phyloP scores from a whole-genome alignment of 1,140 invertebrate genomes.

The Drosophila seguyi region DNA sequence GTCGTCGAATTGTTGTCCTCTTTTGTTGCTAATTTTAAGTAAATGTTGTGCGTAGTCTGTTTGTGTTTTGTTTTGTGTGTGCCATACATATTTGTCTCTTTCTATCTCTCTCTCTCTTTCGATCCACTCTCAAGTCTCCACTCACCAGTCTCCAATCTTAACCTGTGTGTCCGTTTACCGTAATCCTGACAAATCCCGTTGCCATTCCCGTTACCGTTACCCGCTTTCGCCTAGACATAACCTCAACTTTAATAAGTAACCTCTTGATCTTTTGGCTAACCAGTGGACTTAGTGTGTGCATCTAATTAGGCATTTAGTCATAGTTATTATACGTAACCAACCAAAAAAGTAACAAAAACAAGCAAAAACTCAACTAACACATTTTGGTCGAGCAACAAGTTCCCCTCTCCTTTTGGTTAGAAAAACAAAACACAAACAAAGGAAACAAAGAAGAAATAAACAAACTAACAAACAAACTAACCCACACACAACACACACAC shows the following conservation, averaged over 20 bases:
- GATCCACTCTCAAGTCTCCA: conserved; percentile 8
- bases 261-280: conserved; percentile 27
- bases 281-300: conserved; percentile 54
- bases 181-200: conserved; percentile 9
- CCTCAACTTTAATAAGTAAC: conserved; percentile 18
- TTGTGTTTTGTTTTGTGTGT: conserved; percentile 38
- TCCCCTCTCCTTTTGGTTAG: conserved; percentile 20
- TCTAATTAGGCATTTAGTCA: conserved; percentile 57
- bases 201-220: not conserved
- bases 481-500: no score
- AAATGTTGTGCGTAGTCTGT: conserved; percentile 37
- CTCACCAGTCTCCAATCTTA: not conserved
- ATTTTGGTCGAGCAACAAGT: conserved; percentile 27
- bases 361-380: conserved; percentile 38
- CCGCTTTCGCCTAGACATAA: conserved; percentile 34
- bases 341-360: conserved; percentile 15
- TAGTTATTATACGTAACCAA: conserved; percentile 41
- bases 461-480: conserved; percentile 39
- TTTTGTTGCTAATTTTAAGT: conserved; percentile 36
- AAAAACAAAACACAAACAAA: conserved; percentile 31
- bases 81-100: conserved; percentile 5
- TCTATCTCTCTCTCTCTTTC: conserved; percentile 9
- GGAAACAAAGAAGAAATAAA: conserved; percentile 13
- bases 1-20: conserved; percentile 27
- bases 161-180: conserved; percentile 1